Conservation (phyloP, 2,113 vertebrate genomes). For the Crotophaga sulcirostris region DNA sequence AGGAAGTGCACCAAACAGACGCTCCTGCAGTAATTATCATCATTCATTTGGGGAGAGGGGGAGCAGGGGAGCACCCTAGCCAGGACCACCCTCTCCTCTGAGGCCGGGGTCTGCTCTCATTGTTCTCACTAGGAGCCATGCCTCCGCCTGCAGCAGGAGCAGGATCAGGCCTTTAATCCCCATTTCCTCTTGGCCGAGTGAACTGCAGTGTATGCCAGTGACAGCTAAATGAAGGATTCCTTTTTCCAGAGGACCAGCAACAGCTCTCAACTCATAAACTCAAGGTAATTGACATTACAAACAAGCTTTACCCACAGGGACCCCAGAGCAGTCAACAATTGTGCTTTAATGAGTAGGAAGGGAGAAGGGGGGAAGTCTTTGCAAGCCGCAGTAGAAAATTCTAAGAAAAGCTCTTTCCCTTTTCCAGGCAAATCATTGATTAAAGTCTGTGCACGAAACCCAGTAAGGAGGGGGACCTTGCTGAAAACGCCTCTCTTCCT, state of each 20-base stretch:
- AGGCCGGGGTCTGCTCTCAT: constrained; percentile 34
- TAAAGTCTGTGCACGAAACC: constrained; percentile 35
- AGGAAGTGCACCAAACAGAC: constrained; percentile 60
- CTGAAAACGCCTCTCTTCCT: constrained; percentile 44
- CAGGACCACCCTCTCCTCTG: constrained; percentile 32
- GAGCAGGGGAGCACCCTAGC: constrained; percentile 30
- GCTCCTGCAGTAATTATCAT: constrained; percentile 49
- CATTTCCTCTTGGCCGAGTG: constrained; percentile 63
- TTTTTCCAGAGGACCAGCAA: constrained; percentile 60
- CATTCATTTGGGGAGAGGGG: constrained; percentile 30
- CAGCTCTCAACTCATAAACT: constrained; percentile 59
- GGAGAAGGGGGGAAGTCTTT: constrained; percentile 49
- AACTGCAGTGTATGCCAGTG: constrained; percentile 26
- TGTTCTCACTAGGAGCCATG: constrained; percentile 43
- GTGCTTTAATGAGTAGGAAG: constrained; percentile 66
- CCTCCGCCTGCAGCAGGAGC: background rate
- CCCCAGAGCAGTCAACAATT: constrained; percentile 54
- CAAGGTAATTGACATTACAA: constrained; percentile 60
- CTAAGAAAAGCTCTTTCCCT: constrained; percentile 66
- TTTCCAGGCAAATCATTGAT: constrained; percentile 65
- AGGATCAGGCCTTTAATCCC: constrained; percentile 57
- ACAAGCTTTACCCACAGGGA: constrained; percentile 53
- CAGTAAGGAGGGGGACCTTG: constrained; percentile 18
- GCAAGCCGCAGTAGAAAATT: background rate
- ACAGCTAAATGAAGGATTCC: constrained; percentile 68